A percentile compares a stretch with the other conserved stretches of the same genome.
Conservation (phyloP, 1,140 invertebrate genomes). For the Heliconius himera region DNA sequence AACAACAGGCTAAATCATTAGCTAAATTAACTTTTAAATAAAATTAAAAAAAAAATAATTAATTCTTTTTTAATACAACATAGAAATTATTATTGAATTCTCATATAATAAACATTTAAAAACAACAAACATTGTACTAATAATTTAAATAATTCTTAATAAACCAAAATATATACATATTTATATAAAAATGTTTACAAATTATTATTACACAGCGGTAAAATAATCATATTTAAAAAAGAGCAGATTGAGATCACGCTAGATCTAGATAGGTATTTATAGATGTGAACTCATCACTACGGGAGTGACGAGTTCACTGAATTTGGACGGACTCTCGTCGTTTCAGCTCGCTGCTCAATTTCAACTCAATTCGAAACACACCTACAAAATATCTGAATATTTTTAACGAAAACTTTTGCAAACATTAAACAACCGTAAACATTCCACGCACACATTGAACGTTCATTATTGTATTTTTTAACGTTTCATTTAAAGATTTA, state of each 20-base stretch:
- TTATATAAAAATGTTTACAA: not conserved
- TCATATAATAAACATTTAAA: not conserved
- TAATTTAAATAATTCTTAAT: not conserved
- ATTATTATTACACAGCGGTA: not conserved
- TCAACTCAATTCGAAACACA: constrained; percentile 1
- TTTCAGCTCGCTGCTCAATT: not conserved
- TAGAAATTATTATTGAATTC: no score
- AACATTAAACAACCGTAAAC: constrained; percentile 3
- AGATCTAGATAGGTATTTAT: constrained; percentile 28
- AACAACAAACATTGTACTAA: not conserved
- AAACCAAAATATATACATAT: not conserved
- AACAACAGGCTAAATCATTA: no score
- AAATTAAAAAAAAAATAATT: no score
- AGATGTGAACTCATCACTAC: constrained; percentile 28
- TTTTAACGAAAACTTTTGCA: constrained; percentile 5
- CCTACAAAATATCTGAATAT: not conserved
- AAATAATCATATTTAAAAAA: not conserved
- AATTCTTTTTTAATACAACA: no score
- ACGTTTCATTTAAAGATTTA: not conserved
- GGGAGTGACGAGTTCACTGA: constrained; percentile 13
- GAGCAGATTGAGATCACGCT: not conserved
- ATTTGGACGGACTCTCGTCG: constrained; percentile 34
- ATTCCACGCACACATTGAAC: not conserved
- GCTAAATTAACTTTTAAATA: no score
- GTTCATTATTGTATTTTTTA: not conserved